Base-by-base conservation (phyloP, 2,797 vertebrate species). In the Danionella dracula region DNA sequence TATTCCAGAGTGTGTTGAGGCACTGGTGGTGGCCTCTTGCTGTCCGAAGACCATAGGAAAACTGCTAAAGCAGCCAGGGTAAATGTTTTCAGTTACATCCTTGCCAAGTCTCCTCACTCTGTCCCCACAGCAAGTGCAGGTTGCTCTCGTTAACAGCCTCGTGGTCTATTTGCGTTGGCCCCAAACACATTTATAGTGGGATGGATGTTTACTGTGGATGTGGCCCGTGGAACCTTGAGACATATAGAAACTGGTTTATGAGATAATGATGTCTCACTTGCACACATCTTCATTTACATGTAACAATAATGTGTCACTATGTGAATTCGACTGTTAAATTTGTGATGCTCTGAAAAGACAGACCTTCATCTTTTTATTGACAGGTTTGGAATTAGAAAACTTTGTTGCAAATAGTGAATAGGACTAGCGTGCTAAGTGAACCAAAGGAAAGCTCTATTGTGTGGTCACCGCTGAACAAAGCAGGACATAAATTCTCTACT, bases 81-180 rank as follows among this genome's bases (percentile, higher is more conserved):
- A 79, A 83, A 76, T 55, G 41, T 74, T 81, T 83, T 75, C 46
- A 73, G 20, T 56, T 61, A 44, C 34, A 76, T 66, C 61, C 40
- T 66, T 58, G 76, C 55, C 57, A 83, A 73, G 76, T 67, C 68
- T 76, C 51, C 66, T 59, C 15, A 13, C 65, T 38, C 70, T 68
- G 58, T 70, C 65, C 42, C 65, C 71, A 38, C 44, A 68, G 65
- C 54, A 59, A 62, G 67, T 67, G 57, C 63, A 73, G 59, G 56
- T 66, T 71, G 34, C 54, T 68, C 75, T 76, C 40, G 13, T 10
- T 72, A 65, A 76, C 60, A 71, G 60, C 51, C 45, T 23, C 40
- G 20, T 42, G 37, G 20, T 27, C 38, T 71, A 41, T 71, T 75
- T 67, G 65, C 65, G 29, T 49, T 70, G 63, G 74, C 64, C 4